phyloP scores from a whole-genome alignment of 92 coral and sea anemone genomes.

The Zoanthus solanderi region DNA sequence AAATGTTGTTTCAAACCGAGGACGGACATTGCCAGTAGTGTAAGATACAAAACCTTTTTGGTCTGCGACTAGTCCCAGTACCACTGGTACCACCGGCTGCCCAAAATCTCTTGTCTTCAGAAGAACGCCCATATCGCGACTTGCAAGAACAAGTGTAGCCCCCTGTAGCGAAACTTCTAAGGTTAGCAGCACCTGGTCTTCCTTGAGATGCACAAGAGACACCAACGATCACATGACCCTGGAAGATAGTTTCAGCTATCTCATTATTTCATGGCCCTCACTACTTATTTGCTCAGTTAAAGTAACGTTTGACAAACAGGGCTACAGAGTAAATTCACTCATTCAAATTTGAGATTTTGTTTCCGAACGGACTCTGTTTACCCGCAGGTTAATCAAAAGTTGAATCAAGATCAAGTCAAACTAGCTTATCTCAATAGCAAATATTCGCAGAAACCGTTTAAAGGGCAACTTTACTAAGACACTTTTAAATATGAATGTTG shows the following conservation, averaged over 20 bases:
- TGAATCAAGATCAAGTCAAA: too few relatives aligned
- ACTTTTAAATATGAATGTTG: too few relatives aligned
- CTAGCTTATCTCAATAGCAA: too few relatives aligned
- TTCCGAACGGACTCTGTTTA: too few relatives aligned
- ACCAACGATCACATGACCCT: slow-evolving; percentile 46
- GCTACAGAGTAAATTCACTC: too few relatives aligned
- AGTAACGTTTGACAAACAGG: too few relatives aligned
- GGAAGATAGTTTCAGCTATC: neutral
- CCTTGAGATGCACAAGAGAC: slow-evolving; percentile 44
- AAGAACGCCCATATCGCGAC: neutral
- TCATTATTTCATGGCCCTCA: too few relatives aligned
- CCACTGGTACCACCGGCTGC: slow-evolving; percentile 2
- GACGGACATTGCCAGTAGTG: slow-evolving; percentile 45
- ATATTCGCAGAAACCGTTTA: too few relatives aligned
- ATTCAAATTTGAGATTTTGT: too few relatives aligned
- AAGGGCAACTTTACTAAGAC: too few relatives aligned
- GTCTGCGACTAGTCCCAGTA: neutral
- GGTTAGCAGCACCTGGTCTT: neutral
- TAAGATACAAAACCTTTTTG: neutral
- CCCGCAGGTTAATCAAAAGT: too few relatives aligned
- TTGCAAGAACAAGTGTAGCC: slow-evolving; percentile 19
- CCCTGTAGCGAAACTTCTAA: neutral
- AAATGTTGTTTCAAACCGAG: neutral
- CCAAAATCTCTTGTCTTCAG: slow-evolving; percentile 14
- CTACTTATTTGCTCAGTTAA: too few relatives aligned